phyloP scores from a whole-genome alignment of 2,888 invertebrate species.

The Uloborus plumipes region DNA sequence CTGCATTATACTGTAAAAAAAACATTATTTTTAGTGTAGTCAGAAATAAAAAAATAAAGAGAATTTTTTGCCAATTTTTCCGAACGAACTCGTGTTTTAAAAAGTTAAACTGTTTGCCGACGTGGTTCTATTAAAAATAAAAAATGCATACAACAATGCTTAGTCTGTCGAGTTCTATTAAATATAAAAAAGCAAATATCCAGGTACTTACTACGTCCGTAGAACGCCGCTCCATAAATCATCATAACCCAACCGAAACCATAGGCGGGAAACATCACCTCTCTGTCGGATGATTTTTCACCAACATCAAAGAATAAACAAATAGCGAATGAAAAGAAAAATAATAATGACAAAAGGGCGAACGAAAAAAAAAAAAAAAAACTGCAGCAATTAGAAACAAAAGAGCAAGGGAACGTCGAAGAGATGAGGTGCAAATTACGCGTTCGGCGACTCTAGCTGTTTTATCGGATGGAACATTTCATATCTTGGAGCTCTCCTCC shows the following conservation, averaged over 20 bases:
- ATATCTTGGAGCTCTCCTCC: slow-evolving; percentile 36
- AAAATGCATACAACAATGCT: too few relatives aligned
- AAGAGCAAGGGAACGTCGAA: not conserved
- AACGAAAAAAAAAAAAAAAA: not conserved
- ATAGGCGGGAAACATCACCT: slow-evolving; percentile 46
- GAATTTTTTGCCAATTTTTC: too few relatives aligned
- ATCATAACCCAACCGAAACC: slow-evolving; percentile 47
- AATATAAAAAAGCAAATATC: too few relatives aligned
- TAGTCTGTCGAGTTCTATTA: too few relatives aligned
- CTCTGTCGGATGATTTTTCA: slow-evolving; percentile 21
- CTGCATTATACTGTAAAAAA: too few relatives aligned
- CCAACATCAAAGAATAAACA: slow-evolving; percentile 23
- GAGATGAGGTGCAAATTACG: not conserved
- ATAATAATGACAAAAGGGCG: not conserved
- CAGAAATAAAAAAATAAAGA: too few relatives aligned
- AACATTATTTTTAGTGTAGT: too few relatives aligned
- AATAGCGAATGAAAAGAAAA: not conserved
- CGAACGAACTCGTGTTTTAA: too few relatives aligned
- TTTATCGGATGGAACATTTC: slow-evolving; percentile 11
- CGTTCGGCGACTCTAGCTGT: not conserved
- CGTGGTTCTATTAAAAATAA: too few relatives aligned
- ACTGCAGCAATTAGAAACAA: not conserved
- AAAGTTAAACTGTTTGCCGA: too few relatives aligned
- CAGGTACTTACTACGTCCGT: slow-evolving; percentile 26
- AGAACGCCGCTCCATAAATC: slow-evolving; percentile 43